Base-by-base conservation (phyloP, 2,113 vertebrate species). In the Equus przewalskii region DNA sequence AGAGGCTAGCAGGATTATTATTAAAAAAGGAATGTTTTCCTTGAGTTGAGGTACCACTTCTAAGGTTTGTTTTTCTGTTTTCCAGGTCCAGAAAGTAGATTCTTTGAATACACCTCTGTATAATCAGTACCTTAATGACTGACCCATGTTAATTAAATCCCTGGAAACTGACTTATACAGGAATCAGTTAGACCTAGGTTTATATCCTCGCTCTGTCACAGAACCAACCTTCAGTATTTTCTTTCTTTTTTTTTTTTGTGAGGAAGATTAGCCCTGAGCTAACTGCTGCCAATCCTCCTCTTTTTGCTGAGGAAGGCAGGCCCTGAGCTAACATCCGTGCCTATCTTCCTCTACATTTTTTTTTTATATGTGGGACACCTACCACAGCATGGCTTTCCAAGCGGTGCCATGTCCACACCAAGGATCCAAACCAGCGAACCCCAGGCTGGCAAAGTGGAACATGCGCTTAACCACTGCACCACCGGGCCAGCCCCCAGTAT, bases 61-160 rank as follows among this genome's bases (percentile, higher is more conserved):
- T 28, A 69, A 60, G 22, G 24, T 56, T 67, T 87, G 28, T 58
- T 64, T 76, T 76, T 85, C 49, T 67, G 18, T 67, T 78, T 78
- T 79, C 78, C 49, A 58, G 49, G 28, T 67, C 18, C 41, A 88
- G 41, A 30, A 82, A 96, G 21, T 60, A 49, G 36, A 75, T 75
- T 12, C 51, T 75, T 79, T 72, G 60, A 86, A 30, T 33, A 56
- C 3, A 36, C 44, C 19, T 26, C 28, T 70, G 60, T 54, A 80
- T 80, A 21, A 54, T 64, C 69, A 79, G 33, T 70, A 26, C 26
- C 54, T n/a, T 90, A 44, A 46, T 90, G 44, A 46, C 26, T 69
- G 33, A 83, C 33, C 93, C 36, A 49, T 58, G 21, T 75, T 89
- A 93, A 62, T 80, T 94, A 94, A 60, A 62, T 46, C 79, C 80